Conservation (phyloP, 2,113 vertebrate species). For the Lagopus muta region DNA sequence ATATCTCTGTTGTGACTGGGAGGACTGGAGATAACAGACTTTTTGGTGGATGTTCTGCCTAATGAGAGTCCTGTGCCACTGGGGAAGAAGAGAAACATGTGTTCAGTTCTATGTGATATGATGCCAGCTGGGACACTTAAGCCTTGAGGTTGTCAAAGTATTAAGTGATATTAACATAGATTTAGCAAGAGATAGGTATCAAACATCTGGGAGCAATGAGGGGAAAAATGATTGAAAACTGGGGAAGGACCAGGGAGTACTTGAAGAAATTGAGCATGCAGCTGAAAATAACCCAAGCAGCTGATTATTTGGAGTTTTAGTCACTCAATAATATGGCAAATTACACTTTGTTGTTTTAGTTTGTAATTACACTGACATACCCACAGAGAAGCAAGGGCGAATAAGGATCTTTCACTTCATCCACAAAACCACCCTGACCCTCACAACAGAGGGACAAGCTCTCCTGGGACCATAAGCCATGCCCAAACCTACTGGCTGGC, state of each 20-base stretch:
- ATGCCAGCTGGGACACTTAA: background rate
- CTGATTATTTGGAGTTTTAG: background rate
- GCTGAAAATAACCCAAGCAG: background rate
- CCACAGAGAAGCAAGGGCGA: background rate
- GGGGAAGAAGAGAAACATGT: background rate
- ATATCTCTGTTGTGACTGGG: background rate
- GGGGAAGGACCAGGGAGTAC: background rate
- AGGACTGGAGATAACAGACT: background rate
- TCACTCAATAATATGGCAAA: background rate
- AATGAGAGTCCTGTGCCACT: background rate
- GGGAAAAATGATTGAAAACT: background rate
- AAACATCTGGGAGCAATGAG: background rate
- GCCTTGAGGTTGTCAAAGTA: background rate
- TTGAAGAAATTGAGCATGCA: background rate
- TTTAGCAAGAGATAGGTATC: background rate
- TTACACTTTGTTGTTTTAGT: background rate
- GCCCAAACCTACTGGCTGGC: background rate
- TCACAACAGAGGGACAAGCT: accelerated
- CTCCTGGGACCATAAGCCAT: background rate
- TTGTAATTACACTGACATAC: background rate
- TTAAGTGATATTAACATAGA: background rate
- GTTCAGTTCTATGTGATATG: background rate
- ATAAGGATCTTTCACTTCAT: background rate
- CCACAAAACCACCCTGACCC: background rate
- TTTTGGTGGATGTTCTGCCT: background rate